Evolutionary conservation across 1,140 invertebrate species (phyloP).

Genomic region (Coelopa frigida): DNA sequence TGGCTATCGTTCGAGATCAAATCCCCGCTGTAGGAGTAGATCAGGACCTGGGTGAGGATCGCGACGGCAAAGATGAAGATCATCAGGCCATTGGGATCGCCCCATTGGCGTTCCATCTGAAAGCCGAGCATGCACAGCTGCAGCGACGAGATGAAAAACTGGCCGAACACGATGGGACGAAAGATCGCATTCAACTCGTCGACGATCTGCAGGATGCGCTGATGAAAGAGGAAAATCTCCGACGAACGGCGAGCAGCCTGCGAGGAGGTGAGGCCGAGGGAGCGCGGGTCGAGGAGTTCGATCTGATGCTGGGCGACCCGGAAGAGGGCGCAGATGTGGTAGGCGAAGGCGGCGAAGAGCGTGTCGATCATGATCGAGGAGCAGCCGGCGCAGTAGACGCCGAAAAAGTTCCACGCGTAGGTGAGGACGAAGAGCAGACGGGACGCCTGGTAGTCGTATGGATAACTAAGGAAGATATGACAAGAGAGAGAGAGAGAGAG

Average conservation of each 20-base stretch:
- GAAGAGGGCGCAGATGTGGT: conserved; percentile 32
- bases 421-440: conserved; percentile 25
- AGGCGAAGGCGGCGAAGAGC: conserved; percentile 26
- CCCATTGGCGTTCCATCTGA: conserved; percentile 28
- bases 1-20: conserved; percentile 27
- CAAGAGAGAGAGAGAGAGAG: too few relatives aligned
- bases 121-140: conserved; percentile 31
- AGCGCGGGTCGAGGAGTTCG: conserved; percentile 12
- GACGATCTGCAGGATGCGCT: conserved; percentile 23
- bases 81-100: conserved; percentile 23
- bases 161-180: conserved; percentile 23
- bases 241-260: conserved; percentile 17
- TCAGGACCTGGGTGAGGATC: conserved; percentile 26
- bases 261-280: too few relatives aligned
- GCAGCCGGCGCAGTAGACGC: conserved; percentile 25
- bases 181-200: conserved; percentile 16
- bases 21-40: conserved; percentile 32
- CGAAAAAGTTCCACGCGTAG: conserved; percentile 27
- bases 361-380: conserved; percentile 30
- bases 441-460: too few relatives aligned
- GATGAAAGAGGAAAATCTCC: conserved; percentile 22
- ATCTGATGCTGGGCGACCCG: conserved; percentile 28
- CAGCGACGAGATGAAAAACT: conserved; percentile 26
- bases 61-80: conserved; percentile 27
- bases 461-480: too few relatives aligned